Base-by-base conservation (phyloP, 2,888 invertebrate species). In the Pachymerium ferrugineum region DNA sequence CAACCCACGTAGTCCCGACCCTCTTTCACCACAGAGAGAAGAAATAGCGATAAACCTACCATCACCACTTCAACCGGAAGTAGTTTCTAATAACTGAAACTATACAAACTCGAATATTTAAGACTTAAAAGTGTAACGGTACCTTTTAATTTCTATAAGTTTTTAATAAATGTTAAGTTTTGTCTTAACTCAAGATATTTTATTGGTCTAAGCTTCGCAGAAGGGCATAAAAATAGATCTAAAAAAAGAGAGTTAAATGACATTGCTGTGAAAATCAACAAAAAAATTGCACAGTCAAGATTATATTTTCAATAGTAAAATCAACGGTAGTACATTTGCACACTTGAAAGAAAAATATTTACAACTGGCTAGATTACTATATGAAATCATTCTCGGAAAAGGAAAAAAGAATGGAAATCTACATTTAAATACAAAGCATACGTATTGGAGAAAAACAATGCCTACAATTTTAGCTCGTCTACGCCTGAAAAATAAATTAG, bases 21-120 rank as follows among this genome's bases (percentile, higher is more conserved):
- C 75, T 12, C 67, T 75, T 4, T 75, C 75, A 6, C 75, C 75
- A 10, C 35, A 74, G n/a, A n/a, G 76, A 6, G 75, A 75, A 22
- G 73, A 73, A 28, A 35, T 69, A 35, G 62, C 73, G 12, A 69
- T 72, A 1, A 75, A 76, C 47, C 33, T 76, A 14, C 76, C 76
- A n/a, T 70, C 76, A 22, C 76, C 76, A 3, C 38, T 76, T 10
- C 70, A 67, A 47, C 76, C 76, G 5, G 75, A 76, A 73, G 70
- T 76, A 4, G 42, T 74, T 31, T 42, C 47, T 14, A 47, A 47
- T n/a, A 3, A 47, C 47, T 47, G 22, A 47, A 4, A 19, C 8
- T 47, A 47, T 47, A 4, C 16, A 19, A 19, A 16, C n/a, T 6
- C 42, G 14, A 12, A 3, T 8, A 47, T 47, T 47, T 47, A 2